Base-by-base conservation (phyloP, 2,113 vertebrate species). In the Dryoscopus gambensis region DNA sequence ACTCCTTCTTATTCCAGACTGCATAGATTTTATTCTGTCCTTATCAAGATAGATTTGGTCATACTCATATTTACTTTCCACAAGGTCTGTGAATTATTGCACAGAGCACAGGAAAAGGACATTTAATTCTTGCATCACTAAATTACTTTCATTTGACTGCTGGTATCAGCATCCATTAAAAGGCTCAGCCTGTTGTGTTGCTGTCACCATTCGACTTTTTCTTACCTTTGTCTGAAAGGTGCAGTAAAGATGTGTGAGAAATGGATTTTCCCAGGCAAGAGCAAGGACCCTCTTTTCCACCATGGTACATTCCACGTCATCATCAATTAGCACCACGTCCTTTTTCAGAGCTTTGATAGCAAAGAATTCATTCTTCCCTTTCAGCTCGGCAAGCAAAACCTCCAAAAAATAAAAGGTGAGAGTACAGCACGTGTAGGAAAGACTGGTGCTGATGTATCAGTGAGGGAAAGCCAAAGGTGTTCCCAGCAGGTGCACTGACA, bases 261-360 rank as follows among this genome's bases (percentile, higher is more conserved):
- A 99, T 24, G 99, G 99, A 78, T 99, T 99, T 56, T 99, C 99
- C 99, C 99, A 99, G 21, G 99, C 99, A 55, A 99, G 97, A 4
- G 99, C 99, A 3, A 99, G 98, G 87, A 99, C 99, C 55, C 99
- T 98, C 97, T 99, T 99, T 97, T 99, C 99, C 82, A 99, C 98
- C 99, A 99, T 99, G 31, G 99, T 99, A 91, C 99, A 99, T 87
- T 99, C 99, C 92, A 99, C 99, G 0, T 99, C 99, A 15, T 99
- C 99, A 20, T 99, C 99, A 85, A 99, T 99, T 70, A 99, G 97
- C n/a, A 99, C 99, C n/a, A 99, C 99, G 0, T 99, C 99, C 93
- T 99, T 99, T 96, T 99, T 99, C 90, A 99, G 98, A 47, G 98
- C 99, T 96, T 99, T 99, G 78, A 99, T 39, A 1, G 99, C 99